Evolutionary conservation across 2,797 vertebrate genomes (phyloP).

Genomic region (Propithecus perrieri): DNA sequence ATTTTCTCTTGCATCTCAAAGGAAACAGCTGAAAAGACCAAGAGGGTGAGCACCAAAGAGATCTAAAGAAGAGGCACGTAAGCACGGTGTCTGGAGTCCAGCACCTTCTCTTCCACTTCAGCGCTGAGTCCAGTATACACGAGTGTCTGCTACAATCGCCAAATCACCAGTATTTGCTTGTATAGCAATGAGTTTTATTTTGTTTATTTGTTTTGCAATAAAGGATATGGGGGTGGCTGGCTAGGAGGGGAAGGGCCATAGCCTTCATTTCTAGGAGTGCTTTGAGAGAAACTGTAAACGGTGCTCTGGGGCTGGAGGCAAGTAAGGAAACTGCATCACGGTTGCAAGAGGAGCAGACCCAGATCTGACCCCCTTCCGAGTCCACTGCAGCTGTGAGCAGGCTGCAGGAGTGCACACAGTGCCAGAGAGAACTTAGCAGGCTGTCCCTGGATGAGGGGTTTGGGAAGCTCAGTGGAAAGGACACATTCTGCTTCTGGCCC

Average conservation of each 20-base stretch:
- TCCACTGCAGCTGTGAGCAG: background rate
- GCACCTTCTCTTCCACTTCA: conserved; percentile 77
- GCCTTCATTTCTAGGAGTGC: conserved; percentile 57
- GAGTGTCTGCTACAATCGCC: conserved; percentile 82
- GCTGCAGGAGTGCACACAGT: background rate
- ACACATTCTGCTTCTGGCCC: background rate
- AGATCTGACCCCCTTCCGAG: background rate
- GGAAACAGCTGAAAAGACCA: conserved; percentile 96
- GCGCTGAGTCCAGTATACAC: conserved; percentile 81
- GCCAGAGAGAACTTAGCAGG: background rate
- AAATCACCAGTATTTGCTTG: conserved; percentile 87
- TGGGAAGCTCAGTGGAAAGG: background rate
- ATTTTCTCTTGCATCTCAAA: conserved; percentile 78
- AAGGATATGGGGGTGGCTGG: conserved; percentile 79
- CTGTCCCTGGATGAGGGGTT: background rate
- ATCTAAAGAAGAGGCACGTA: conserved; percentile 84
- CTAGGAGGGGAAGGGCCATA: conserved; percentile 69
- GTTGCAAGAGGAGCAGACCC: background rate
- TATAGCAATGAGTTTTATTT: conserved; percentile 85
- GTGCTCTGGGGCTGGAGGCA: background rate
- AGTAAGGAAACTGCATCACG: conserved; percentile 31
- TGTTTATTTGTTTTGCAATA: conserved; percentile 81
- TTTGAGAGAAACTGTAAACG: conserved; percentile 45
- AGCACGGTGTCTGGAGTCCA: conserved; percentile 52
- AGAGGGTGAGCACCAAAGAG: conserved; percentile 94